phyloP scores from a whole-genome alignment of 2,888 invertebrate genomes.

The Himalopsyche kuldschensis region DNA sequence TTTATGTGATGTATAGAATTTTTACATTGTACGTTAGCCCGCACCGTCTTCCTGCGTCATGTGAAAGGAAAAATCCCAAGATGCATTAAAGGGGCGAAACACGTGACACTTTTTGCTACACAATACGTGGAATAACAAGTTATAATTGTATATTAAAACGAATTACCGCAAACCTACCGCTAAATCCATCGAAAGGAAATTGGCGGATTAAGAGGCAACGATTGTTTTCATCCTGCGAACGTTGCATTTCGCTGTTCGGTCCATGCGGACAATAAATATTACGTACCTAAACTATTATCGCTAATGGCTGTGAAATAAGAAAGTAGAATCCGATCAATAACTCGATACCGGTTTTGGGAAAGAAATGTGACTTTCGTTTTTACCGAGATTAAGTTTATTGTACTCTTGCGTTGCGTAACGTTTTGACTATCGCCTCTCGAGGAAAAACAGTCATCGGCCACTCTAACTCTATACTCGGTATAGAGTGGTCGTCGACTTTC shows the following conservation, averaged over 20 bases:
- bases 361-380: not conserved
- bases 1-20: no score
- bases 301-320: not conserved
- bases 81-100: no score
- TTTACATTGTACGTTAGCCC: no score
- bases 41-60: no score
- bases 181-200: no score
- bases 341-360: not conserved
- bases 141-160: no score
- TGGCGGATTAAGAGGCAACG: no score
- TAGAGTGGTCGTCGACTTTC: not conserved
- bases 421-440: not conserved
- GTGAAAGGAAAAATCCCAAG: no score
- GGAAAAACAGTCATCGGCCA: not conserved
- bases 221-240: not conserved
- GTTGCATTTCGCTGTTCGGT: not conserved
- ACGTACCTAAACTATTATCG: not conserved
- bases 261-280: not conserved
- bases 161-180: no score
- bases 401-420: not conserved
- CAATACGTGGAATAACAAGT: no score
- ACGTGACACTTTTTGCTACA: no score
- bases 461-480: not conserved
- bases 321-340: not conserved
- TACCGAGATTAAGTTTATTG: not conserved